Evolutionary conservation across 2,113 vertebrate species (phyloP).

Genomic region (Penelope pileata): DNA sequence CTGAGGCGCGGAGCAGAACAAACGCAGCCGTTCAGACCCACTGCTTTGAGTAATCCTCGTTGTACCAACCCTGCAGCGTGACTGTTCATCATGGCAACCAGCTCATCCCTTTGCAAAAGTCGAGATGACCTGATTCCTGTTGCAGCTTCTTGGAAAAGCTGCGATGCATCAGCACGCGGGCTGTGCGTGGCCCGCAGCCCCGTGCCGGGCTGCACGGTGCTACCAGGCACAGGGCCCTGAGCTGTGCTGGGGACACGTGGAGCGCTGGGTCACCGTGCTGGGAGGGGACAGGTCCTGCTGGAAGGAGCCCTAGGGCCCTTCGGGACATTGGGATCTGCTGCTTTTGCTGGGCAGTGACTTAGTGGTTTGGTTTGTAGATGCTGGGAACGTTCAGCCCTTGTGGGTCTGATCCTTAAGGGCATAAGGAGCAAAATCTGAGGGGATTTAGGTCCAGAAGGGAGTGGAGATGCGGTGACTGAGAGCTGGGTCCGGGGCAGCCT

Average conservation of each 20-base stretch:
- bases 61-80: rapidly evolving
- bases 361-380: not conserved
- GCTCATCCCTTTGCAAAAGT: not conserved
- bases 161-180: not conserved
- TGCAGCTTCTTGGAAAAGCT: not conserved
- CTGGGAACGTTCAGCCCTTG: not conserved
- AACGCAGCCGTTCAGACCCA: rapidly evolving
- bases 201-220: too few relatives aligned
- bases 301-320: not conserved
- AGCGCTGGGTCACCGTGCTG: too few relatives aligned
- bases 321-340: not conserved
- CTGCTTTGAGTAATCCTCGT: not conserved
- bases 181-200: too few relatives aligned
- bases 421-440: not conserved
- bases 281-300: not conserved
- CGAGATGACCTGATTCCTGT: not conserved
- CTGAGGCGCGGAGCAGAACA: rapidly evolving
- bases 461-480: rapidly evolving
- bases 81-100: not conserved
- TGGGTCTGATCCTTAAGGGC: not conserved
- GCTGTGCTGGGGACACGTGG: too few relatives aligned
- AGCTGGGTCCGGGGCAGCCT: not conserved
- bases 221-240: too few relatives aligned
- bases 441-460: not conserved
- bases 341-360: not conserved